These are phyloP conservation scores for Drosophila albomicans DNA, from an alignment of 1,140 invertebrate genomes.

Conservation along the genomic window DNA sequence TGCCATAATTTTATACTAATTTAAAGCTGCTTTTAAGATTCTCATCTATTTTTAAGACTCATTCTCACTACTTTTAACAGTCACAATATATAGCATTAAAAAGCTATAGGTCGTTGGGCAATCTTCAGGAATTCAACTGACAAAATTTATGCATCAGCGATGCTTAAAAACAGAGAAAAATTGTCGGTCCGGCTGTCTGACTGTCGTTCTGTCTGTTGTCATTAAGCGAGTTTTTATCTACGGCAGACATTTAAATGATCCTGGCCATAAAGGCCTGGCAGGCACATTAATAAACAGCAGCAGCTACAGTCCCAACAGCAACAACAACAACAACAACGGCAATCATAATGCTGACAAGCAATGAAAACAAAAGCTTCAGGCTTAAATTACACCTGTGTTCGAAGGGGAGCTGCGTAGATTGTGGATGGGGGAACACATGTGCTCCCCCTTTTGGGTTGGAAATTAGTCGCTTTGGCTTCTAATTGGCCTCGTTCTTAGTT, in stretches of 20 bases:
- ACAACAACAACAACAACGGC: constrained; percentile 19
- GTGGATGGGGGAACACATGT: not conserved
- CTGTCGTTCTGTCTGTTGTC: constrained; percentile 33
- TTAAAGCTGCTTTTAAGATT: not conserved
- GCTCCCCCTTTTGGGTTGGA: not conserved
- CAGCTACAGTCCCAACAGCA: constrained; percentile 11
- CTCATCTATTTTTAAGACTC: not conserved
- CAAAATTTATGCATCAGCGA: constrained; percentile 56
- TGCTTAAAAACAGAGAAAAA: constrained; percentile 1
- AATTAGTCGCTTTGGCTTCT: constrained; percentile 30
- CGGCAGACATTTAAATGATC: constrained; percentile 64
- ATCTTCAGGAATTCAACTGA: constrained; percentile 52
- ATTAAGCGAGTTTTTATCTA: constrained; percentile 69
- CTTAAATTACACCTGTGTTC: constrained; percentile 74
- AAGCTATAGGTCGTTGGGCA: constrained; percentile 17
- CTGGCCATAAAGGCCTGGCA: constrained; percentile 52
- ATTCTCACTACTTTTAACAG: constrained; percentile 6
- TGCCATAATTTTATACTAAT: not conserved
- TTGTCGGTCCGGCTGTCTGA: not conserved
- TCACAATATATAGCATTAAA: constrained; percentile 28
- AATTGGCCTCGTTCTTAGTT: constrained; percentile 52
- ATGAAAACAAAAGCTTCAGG: constrained; percentile 68
- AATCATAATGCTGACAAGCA: constrained; percentile 31
- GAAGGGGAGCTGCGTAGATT: not conserved
- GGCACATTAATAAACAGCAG: constrained; percentile 28